A percentile compares a stretch with the other conserved stretches of the same genome.
phyloP scores from a whole-genome alignment of 2,113 vertebrate genomes.

The Coturnix japonica region DNA sequence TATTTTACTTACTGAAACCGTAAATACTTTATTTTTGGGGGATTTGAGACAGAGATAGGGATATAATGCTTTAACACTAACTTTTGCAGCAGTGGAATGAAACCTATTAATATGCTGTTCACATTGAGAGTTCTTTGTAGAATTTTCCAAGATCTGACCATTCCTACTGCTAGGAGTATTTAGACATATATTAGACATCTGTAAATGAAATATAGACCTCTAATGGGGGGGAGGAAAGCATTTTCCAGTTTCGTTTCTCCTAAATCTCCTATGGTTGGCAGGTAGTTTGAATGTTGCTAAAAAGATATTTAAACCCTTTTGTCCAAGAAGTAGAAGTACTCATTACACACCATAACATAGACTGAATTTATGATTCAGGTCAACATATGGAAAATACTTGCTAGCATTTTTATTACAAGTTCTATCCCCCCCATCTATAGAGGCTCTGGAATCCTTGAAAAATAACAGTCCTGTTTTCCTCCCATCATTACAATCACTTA shows the following conservation, averaged over 20 bases:
- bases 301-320: background rate
- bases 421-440: background rate
- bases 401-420: background rate
- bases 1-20: background rate
- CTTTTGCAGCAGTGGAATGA: constrained; percentile 11
- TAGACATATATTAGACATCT: background rate
- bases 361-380: background rate
- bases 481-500: background rate
- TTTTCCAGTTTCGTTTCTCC: background rate
- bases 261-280: constrained; percentile 15
- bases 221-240: background rate
- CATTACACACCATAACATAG: background rate
- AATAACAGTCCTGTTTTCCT: background rate
- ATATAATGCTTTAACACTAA: background rate
- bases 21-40: background rate
- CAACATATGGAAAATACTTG: background rate
- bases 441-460: background rate
- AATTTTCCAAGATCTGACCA: background rate
- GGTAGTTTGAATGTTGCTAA: background rate
- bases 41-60: background rate
- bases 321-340: background rate
- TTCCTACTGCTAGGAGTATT: background rate
- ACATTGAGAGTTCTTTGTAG: background rate
- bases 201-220: background rate
- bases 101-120: background rate